Conservation (phyloP, 2,888 invertebrate species). For the Oscheius myriophilus region DNA sequence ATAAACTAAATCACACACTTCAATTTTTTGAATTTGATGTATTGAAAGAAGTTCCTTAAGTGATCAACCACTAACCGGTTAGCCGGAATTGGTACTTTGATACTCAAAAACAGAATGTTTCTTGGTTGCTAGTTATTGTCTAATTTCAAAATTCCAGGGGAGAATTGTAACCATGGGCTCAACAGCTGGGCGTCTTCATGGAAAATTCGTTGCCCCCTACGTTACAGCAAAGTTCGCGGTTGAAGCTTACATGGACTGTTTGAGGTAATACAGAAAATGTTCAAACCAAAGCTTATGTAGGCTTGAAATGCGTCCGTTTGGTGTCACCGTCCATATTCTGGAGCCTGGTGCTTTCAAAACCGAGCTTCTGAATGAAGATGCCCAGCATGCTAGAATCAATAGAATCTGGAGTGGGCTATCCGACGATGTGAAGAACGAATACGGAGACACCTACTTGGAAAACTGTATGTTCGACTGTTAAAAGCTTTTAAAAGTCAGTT, state of each 20-base stretch:
- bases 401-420: constrained; percentile 57
- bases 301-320: constrained; percentile 58
- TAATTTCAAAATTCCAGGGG: constrained; percentile 56
- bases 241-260: constrained; percentile 65
- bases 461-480: constrained; percentile 57
- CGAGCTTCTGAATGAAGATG: constrained; percentile 55
- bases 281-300: constrained; percentile 10
- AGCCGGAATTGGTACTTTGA: too few species aligned
- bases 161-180: constrained; percentile 73
- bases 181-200: constrained; percentile 71
- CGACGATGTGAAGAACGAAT: constrained; percentile 61
- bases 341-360: constrained; percentile 69
- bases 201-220: constrained; percentile 62
- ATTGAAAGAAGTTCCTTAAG: too few species aligned
- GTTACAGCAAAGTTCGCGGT: constrained; percentile 64
- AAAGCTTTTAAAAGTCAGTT: background rate
- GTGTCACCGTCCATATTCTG: constrained; percentile 57
- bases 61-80: too few species aligned
- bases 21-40: too few species aligned
- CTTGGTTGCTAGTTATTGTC: background rate
- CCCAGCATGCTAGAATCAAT: constrained; percentile 58
- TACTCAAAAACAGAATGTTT: background rate
- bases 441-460: constrained; percentile 66
- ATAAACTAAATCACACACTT: too few species aligned
- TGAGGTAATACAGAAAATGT: constrained; percentile 34